Conservation (phyloP, 2,888 invertebrate species). For the Oxyteleia sp. region DNA sequence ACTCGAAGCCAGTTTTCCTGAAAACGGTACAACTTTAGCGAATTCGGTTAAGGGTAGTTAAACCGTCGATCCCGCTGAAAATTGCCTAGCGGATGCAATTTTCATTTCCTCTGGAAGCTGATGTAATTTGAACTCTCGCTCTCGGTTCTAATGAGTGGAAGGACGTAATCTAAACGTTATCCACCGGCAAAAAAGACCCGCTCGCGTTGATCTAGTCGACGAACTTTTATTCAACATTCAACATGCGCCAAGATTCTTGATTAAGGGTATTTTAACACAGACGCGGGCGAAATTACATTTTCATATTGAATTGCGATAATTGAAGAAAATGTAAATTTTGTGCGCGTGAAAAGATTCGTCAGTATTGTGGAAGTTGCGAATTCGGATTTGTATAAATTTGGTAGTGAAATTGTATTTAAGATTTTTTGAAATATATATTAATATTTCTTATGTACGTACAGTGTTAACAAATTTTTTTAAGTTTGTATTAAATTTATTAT, state of each 20-base stretch:
- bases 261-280: background rate
- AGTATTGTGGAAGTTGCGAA: no score
- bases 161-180: conserved; percentile 58
- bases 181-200: conserved; percentile 21
- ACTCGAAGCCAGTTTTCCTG: conserved; percentile 19
- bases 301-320: no score
- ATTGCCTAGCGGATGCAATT: conserved; percentile 72
- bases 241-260: background rate
- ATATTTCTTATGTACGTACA: no score
- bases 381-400: no score
- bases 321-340: no score
- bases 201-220: conserved; percentile 15
- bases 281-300: no score
- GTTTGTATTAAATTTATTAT: no score
- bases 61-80: conserved; percentile 67
- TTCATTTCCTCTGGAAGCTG: conserved; percentile 63
- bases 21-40: conserved; percentile 53
- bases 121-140: conserved; percentile 71
- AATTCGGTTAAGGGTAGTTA: conserved; percentile 66
- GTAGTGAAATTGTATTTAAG: no score
- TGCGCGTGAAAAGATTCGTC: no score
- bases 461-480: no score
- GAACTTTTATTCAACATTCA: conserved; percentile 16
- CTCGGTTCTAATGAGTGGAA: conserved; percentile 51
- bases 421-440: no score